Percentiles rank a stretch among this genome's conserved stretches.
Evolutionary conservation across 2,797 vertebrate genomes (phyloP).

Genomic region (Paguma larvata): DNA sequence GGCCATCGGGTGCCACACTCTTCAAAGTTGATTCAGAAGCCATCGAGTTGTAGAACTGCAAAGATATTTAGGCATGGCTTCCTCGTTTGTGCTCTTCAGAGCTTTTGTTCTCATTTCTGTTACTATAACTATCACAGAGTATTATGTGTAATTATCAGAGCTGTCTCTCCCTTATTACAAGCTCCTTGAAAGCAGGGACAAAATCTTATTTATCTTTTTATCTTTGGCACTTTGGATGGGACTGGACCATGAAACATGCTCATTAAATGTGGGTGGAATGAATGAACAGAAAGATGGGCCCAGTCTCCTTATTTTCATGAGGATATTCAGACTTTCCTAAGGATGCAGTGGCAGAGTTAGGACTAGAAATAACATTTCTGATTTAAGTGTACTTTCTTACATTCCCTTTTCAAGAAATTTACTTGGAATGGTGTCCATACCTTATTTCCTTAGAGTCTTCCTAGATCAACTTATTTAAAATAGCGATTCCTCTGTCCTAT

Average conservation of each 20-base stretch:
- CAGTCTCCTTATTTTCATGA: not conserved
- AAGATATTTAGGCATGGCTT: not conserved
- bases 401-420: not conserved
- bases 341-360: constrained; percentile 25
- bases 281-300: not conserved
- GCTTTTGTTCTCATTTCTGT: not conserved
- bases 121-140: not conserved
- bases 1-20: not conserved
- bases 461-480: constrained; percentile 18
- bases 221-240: not conserved
- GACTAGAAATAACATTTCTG: not conserved
- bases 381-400: not conserved
- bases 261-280: not conserved
- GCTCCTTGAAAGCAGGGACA: not conserved
- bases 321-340: not conserved
- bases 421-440: not conserved
- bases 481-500: not conserved
- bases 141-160: constrained; percentile 16
- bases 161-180: not conserved
- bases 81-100: not conserved
- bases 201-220: constrained; percentile 25
- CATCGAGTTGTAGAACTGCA: not conserved
- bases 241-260: not conserved
- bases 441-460: constrained; percentile 2
- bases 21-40: not conserved